Base-by-base conservation (phyloP, 2,113 vertebrate genomes). In the Aptenodytes forsteri region DNA sequence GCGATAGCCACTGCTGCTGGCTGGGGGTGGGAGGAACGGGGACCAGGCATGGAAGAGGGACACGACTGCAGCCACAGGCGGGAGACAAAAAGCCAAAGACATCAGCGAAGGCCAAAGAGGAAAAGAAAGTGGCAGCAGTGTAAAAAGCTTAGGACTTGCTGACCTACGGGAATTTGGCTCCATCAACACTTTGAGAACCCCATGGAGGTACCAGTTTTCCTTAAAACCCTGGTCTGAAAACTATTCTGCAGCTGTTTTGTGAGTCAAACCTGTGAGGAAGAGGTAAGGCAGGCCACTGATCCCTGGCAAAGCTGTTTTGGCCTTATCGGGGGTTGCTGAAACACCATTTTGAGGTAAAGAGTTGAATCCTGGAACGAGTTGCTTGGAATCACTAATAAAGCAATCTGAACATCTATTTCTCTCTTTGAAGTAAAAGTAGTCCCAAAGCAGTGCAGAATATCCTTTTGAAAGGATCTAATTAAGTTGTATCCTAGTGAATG, bases 21-120 rank as follows among this genome's bases (percentile, higher is more conserved):
- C n/a, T 72, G 36, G 55, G 29, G 13, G 29, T 38, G 38, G n/a
- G 34, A 84, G 62, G 46, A 58, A 55, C 0, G 0, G 21, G 29
- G 42, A 75, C 25, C 12, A 62, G 29, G 20, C 27, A 27, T 11
- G 17, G 27, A 73, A 87, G 38, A 36, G 34, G 54, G 44, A n/a
- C 8, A 34, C 0, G 4, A 72, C 0, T 66, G 19, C 30, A 77
- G 70, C 25, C 30, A n/a, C 25, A 38, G 10, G 47, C 2, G 7
- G 26, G 7, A 91, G 29, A 59, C 34, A 72, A 80, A 62, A 90
- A 30, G 16, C 20, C 22, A 66, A 78, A 71, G 6, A 42, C 7
- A 72, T 49, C 30, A 87, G 42, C 22, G 32, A 96, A 84, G n/a
- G 25, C 27, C 46, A 75, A 89, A 86, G 34, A 69, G 12, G 16